Evolutionary conservation across 1,140 invertebrate species (phyloP).

Genomic region (Drosophila teissieri): DNA sequence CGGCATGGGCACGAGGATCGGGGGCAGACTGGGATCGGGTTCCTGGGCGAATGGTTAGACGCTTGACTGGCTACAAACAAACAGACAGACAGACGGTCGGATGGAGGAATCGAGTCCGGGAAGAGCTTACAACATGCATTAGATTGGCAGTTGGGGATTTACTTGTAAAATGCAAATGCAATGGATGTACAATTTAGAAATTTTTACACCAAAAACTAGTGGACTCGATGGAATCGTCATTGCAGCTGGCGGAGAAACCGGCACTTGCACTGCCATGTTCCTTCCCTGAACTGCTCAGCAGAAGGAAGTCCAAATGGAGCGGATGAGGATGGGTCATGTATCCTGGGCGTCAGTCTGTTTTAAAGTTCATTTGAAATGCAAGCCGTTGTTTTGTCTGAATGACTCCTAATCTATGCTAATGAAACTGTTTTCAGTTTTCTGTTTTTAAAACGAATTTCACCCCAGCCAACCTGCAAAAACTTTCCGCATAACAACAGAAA

Average conservation of each 20-base stretch:
- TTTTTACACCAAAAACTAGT: conserved; percentile 78
- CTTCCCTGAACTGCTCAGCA: conserved; percentile 37
- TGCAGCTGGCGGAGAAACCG: conserved; percentile 20
- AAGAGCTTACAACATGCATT: conserved; percentile 75
- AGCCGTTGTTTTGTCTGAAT: conserved; percentile 74
- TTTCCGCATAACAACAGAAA: conserved; percentile 48
- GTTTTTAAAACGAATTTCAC: conserved; percentile 64
- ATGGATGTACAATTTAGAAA: conserved; percentile 82
- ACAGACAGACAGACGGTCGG: conserved; percentile 42
- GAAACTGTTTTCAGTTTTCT: conserved; percentile 76
- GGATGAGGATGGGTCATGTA: conserved; percentile 2
- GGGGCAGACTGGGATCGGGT: conserved; percentile 20
- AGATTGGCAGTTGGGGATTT: conserved; percentile 82
- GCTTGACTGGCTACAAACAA: conserved; percentile 78
- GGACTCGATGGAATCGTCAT: conserved; percentile 49
- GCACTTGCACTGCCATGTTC: conserved; percentile 24
- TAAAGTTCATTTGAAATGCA: conserved; percentile 73
- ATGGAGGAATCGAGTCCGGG: conserved; percentile 47
- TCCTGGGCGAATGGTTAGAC: conserved; percentile 77
- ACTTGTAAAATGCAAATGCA: conserved; percentile 83
- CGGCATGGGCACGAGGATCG: conserved; percentile 64
- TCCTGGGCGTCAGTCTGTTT: conserved; percentile 47
- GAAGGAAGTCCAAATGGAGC: conserved; percentile 1
- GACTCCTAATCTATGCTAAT: conserved; percentile 81
- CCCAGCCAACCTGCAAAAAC: conserved; percentile 37